Conservation (phyloP, 2,113 vertebrate genomes). For the Rhombomys opimus region DNA sequence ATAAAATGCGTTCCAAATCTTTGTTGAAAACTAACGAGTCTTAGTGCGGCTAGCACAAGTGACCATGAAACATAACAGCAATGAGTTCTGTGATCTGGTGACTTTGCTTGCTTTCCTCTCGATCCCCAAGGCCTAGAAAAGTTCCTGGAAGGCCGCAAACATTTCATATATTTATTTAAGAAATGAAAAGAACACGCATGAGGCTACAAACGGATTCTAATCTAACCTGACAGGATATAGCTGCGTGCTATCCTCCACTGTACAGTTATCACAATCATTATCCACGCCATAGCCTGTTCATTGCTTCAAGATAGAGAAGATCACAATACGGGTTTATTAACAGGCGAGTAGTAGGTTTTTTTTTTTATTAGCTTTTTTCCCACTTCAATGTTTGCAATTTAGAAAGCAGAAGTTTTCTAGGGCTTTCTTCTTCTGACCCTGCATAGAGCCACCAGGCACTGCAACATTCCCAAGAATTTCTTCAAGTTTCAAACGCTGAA, state of each 20-base stretch:
- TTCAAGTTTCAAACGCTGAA: constrained; percentile 71
- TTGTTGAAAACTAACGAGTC: constrained; percentile 41
- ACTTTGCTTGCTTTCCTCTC: constrained; percentile 1
- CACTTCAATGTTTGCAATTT: background rate
- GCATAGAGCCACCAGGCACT: background rate
- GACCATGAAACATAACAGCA: background rate
- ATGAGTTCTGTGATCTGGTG: background rate
- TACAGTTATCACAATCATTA: constrained; percentile 44
- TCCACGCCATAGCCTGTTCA: background rate
- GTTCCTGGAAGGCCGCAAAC: background rate
- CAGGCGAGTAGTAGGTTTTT: background rate
- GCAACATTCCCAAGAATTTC: constrained; percentile 57
- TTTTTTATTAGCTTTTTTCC: background rate
- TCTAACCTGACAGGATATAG: background rate
- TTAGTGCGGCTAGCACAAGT: background rate
- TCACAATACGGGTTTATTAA: background rate
- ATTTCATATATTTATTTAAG: constrained; percentile 17
- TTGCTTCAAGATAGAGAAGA: constrained; percentile 52
- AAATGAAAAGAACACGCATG: constrained; percentile 22
- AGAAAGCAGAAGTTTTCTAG: constrained; percentile 23
- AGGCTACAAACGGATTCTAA: background rate
- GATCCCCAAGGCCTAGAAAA: background rate
- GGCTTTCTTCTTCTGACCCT: background rate
- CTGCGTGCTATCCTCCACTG: background rate
- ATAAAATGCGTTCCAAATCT: background rate